Evolutionary conservation across 2,113 vertebrate genomes (phyloP).

Genomic region (Notothenia rossii): DNA sequence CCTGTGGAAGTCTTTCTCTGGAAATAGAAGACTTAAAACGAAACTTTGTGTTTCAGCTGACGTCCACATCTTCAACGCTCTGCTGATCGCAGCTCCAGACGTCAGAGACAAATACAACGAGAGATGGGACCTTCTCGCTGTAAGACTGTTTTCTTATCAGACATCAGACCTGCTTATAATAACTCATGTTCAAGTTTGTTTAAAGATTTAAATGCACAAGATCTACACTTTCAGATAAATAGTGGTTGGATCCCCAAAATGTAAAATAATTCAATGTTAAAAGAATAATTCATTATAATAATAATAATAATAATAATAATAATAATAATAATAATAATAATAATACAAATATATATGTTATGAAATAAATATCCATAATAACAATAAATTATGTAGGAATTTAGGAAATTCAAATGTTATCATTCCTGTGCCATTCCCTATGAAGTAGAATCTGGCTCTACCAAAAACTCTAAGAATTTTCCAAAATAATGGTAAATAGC

Average conservation of each 20-base stretch:
- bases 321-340: too few relatives aligned
- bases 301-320: background rate
- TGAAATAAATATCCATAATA: background rate
- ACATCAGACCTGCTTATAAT: background rate
- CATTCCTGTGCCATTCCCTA: background rate
- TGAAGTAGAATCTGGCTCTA: too few relatives aligned
- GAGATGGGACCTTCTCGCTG: constrained; percentile 85
- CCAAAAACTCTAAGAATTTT: too few relatives aligned
- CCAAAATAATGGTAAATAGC: too few relatives aligned
- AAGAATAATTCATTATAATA: background rate
- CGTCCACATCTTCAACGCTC: constrained; percentile 89
- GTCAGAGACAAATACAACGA: constrained; percentile 79
- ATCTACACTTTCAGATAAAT: too few relatives aligned
- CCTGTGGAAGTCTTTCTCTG: background rate
- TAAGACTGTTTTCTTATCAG: constrained; percentile 73
- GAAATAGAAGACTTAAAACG: background rate
- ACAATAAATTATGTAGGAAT: background rate
- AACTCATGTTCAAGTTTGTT: background rate
- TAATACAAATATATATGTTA: background rate
- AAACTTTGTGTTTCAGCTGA: constrained; percentile 84
- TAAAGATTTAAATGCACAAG: background rate
- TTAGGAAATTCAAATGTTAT: background rate
- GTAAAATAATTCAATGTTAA: background rate
- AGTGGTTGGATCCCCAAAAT: too few relatives aligned
- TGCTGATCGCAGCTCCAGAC: constrained; percentile 84